Evolutionary conservation across 2,888 invertebrate genomes (phyloP), one percentile per base, ranked within the genome.

Genomic region (Pemphredon lugubris): DNA sequence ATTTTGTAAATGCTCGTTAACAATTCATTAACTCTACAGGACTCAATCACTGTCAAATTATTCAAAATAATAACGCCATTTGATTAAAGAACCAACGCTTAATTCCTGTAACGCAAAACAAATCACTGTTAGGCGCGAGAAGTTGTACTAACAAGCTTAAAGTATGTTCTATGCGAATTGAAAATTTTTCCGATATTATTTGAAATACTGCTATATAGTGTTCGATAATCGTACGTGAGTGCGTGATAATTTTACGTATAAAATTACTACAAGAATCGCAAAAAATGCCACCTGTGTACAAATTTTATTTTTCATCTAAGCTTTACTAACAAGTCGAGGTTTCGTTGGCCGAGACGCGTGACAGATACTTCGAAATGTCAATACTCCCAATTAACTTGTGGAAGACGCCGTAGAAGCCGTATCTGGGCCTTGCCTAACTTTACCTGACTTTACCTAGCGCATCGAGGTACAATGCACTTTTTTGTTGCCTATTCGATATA

Each of bases 311-410:
- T 51, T 20, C 16, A 42, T 18, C 5, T 39, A 58, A 2, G 44
- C 47, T 58, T 42, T 20, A 21, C 6, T 7, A 11, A 13, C 18
- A 20, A 23, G 9, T 6, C 11, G 7, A n/a, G n/a, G n/a, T n/a
- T n/a, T n/a, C n/a, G n/a, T n/a, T n/a, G n/a, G n/a, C n/a, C n/a
- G n/a, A 32, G 58, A 47, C 11, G 16, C 7, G 18, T 42, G 39
- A 45, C 20, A 50, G 2, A 7, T 32, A 55, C 23, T 18, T 44
- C 20, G 14, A 66, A 40, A 66, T 39, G 47, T 66, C 66, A 66
- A 59, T 65, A 65, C 37, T 51, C 13, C 9, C 59, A 59, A 59
- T 58, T 44, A 32, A 42, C 42, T 64, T 57, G 32, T 18, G 32
- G n/a, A 42, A 42, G 34, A 64, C 26, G 18, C 23, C 18, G 14